Evolutionary conservation across 2,888 invertebrate species (phyloP).

Genomic region (Eristalis tenax): DNA sequence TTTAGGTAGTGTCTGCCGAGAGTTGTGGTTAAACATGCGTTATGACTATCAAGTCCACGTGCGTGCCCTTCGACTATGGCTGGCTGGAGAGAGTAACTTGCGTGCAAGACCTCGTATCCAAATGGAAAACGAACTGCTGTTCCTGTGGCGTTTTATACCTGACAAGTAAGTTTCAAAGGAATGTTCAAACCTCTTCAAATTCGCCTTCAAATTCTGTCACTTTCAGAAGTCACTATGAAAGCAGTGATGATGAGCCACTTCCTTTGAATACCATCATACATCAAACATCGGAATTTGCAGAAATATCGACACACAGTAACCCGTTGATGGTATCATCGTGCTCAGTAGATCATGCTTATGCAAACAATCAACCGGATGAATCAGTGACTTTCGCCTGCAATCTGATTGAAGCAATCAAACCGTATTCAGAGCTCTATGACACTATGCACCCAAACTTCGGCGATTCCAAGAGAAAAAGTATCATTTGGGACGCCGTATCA

Average conservation of each 20-base stretch:
- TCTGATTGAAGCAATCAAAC: conserved; percentile 74
- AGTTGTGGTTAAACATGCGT: conserved; percentile 76
- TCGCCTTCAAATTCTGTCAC: neutral
- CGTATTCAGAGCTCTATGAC: conserved; percentile 77
- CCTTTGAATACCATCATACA: neutral
- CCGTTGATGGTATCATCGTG: neutral
- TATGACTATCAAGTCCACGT: conserved; percentile 75
- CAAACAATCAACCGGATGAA: conserved; percentile 15
- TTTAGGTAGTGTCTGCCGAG: conserved; percentile 73
- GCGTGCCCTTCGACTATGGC: conserved; percentile 73
- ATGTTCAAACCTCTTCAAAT: neutral
- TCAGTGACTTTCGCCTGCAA: conserved; percentile 34
- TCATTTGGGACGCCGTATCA: conserved; percentile 77
- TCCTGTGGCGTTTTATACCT: conserved; percentile 75
- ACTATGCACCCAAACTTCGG: conserved; percentile 49
- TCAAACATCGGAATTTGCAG: neutral
- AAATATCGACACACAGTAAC: conserved; percentile 17
- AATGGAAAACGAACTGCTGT: conserved; percentile 76
- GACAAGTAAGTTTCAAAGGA: conserved; percentile 55
- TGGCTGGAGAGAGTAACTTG: conserved; percentile 49
- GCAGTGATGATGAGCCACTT: conserved; percentile 2
- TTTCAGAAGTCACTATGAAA: conserved; percentile 22
- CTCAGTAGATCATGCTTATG: conserved; percentile 17
- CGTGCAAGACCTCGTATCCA: conserved; percentile 74
- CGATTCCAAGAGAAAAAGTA: conserved; percentile 75